Conservation (phyloP, 2,113 vertebrate genomes). For the Theristicus caerulescens region DNA sequence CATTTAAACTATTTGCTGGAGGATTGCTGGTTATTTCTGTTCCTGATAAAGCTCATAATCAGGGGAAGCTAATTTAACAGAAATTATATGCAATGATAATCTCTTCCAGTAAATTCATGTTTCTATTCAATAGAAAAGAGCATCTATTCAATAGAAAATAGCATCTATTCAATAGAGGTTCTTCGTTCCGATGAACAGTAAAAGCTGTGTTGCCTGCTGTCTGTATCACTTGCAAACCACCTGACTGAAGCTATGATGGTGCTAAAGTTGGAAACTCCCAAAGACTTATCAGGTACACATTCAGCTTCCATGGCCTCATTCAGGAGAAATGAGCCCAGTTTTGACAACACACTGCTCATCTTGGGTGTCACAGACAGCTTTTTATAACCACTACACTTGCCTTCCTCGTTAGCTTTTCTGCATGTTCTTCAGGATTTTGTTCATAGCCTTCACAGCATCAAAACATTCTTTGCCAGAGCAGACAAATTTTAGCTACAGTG, state of each 20-base stretch:
- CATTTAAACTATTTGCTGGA: conserved; percentile 47
- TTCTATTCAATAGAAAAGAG: background rate
- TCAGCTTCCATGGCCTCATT: background rate
- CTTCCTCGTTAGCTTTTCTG: background rate
- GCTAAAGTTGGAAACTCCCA: background rate
- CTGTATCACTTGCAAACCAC: background rate
- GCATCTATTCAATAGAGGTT: background rate
- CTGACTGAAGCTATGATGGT: background rate
- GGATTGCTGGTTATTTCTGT: conserved; percentile 44
- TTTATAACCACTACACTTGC: background rate
- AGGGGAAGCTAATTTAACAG: conserved; percentile 19
- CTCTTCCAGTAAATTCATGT: background rate
- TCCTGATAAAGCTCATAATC: conserved; percentile 33
- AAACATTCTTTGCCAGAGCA: background rate
- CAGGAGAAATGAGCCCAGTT: background rate
- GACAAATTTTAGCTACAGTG: background rate
- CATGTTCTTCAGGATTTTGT: background rate
- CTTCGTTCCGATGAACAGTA: background rate
- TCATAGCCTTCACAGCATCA: background rate
- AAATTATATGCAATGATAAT: conserved; percentile 19
- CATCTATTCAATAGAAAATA: background rate
- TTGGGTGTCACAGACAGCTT: background rate
- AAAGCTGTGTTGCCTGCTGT: background rate
- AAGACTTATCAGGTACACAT: background rate
- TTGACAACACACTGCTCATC: background rate